These are phyloP conservation scores for Caenorhabditis briggsae DNA, from an alignment of 1,140 invertebrate species.

Conservation along the genomic window DNA sequence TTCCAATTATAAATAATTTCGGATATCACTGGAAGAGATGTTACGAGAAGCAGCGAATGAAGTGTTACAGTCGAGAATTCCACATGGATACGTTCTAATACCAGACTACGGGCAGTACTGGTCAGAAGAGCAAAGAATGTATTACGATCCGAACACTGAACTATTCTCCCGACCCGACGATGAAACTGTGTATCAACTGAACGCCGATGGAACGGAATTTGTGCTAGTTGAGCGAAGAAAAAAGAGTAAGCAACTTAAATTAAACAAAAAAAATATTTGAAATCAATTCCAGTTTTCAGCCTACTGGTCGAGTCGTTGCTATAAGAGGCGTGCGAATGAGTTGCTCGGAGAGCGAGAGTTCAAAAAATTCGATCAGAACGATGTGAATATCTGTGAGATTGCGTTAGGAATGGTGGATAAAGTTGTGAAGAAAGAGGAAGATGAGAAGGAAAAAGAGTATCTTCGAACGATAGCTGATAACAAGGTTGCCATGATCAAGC, in stretches of 20 bases:
- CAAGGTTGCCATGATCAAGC: slow-evolving; percentile 32
- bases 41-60: slow-evolving; percentile 55
- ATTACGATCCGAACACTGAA: slow-evolving; percentile 62
- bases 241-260: neutral
- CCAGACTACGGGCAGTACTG: slow-evolving; percentile 60
- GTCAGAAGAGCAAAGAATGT: slow-evolving; percentile 56
- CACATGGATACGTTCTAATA: slow-evolving; percentile 63
- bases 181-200: slow-evolving; percentile 23
- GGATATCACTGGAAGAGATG: slow-evolving; percentile 56
- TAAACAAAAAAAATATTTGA: no score
- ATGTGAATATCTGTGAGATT: slow-evolving; percentile 45
- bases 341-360: slow-evolving; percentile 36
- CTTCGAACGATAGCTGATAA: slow-evolving; percentile 24
- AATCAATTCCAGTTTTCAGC: slow-evolving; percentile 33
- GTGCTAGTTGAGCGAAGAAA: slow-evolving; percentile 8
- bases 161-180: slow-evolving; percentile 53
- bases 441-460: slow-evolving; percentile 32
- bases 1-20: neutral
- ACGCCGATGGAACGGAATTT: slow-evolving; percentile 6
- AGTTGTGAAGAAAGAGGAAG: slow-evolving; percentile 16
- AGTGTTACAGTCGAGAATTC: slow-evolving; percentile 56
- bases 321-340: neutral
- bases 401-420: slow-evolving; percentile 46
- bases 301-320: slow-evolving; percentile 13
- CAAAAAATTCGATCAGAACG: slow-evolving; percentile 39